These are phyloP conservation scores for Sus scrofa DNA, from an alignment of 2,113 vertebrate species.

Conservation along the genomic window DNA sequence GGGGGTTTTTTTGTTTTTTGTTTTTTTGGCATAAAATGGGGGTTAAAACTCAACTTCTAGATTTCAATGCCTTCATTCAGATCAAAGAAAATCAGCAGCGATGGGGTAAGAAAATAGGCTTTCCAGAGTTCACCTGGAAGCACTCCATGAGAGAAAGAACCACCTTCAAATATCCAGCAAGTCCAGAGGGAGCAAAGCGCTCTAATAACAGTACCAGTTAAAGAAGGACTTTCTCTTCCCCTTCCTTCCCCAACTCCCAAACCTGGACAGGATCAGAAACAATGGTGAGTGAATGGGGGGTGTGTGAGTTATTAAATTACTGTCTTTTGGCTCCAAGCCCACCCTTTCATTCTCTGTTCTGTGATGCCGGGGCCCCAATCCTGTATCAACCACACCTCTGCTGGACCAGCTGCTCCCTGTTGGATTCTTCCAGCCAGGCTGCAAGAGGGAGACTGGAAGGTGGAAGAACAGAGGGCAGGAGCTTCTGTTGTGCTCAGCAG, in stretches of 20 bases:
- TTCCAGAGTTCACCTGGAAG: neutral
- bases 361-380: neutral
- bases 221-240: neutral
- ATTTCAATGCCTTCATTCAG: neutral
- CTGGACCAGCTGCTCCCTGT: neutral
- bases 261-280: neutral
- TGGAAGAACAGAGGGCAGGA: neutral
- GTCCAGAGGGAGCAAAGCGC: neutral
- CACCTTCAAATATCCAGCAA: neutral
- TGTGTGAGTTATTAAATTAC: no score
- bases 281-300: neutral
- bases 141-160: neutral
- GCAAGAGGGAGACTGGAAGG: neutral
- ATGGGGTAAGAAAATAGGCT: neutral
- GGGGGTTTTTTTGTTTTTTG: neutral
- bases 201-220: neutral
- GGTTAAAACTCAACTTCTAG: constrained; percentile 3
- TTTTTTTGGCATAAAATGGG: neutral
- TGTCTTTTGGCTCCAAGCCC: neutral
- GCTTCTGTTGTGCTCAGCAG: no score
- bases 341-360: neutral
- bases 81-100: constrained; percentile 21
- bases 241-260: neutral
- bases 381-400: neutral
- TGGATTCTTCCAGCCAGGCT: neutral